Percentiles rank a stretch among this genome's conserved stretches.
phyloP scores from a whole-genome alignment of 2,888 invertebrate species.

The Nasonia oneida region DNA sequence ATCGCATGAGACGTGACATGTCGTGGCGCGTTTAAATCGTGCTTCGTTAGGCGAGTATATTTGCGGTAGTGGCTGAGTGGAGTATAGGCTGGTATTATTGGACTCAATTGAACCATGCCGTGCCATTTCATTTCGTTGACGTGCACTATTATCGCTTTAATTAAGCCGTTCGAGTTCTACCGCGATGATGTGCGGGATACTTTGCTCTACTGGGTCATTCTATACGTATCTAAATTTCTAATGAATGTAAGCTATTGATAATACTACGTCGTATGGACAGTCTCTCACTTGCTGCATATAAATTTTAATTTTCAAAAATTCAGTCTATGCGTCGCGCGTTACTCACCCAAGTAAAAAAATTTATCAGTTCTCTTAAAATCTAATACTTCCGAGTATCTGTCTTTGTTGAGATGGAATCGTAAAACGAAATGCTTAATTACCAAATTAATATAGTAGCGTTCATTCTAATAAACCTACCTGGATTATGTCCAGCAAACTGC shows the following conservation, averaged over 20 bases:
- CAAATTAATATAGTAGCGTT: too few relatives aligned
- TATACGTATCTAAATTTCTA: not conserved
- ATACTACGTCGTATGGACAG: too few relatives aligned
- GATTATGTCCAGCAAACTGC: conserved; percentile 69
- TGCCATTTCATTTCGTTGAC: not conserved
- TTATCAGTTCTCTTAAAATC: too few relatives aligned
- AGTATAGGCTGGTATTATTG: not conserved
- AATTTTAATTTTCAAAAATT: too few relatives aligned
- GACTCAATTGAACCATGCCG: conserved; percentile 15
- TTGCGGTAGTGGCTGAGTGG: not conserved
- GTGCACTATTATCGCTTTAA: not conserved
- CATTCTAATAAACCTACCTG: conserved; percentile 69
- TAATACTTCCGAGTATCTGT: too few relatives aligned
- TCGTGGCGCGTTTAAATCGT: not conserved
- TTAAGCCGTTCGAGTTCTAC: not conserved
- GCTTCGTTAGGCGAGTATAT: not conserved
- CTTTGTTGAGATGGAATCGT: too few relatives aligned
- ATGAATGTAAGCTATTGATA: too few relatives aligned
- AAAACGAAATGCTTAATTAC: too few relatives aligned
- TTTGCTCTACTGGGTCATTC: not conserved
- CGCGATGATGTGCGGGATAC: too few relatives aligned
- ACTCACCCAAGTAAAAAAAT: too few relatives aligned
- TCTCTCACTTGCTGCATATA: too few relatives aligned
- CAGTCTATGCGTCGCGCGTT: too few relatives aligned
- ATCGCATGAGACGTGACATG: not conserved